Evolutionary conservation across 1,140 invertebrate species (phyloP).

Genomic region (Solenopsis invicta): DNA sequence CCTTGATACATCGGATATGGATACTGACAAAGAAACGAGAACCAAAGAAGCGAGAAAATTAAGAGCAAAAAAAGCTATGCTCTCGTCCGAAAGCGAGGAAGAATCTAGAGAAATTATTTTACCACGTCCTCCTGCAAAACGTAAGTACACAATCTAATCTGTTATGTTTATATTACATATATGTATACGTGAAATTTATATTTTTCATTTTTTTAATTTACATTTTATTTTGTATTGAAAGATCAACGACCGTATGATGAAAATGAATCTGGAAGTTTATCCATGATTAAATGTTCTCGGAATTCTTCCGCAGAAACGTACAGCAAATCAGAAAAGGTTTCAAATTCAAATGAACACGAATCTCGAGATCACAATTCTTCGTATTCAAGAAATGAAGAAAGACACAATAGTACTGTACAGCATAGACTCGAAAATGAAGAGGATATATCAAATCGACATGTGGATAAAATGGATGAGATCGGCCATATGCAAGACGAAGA

Average conservation of each 20-base stretch:
- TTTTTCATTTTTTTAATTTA: not conserved
- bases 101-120: not conserved
- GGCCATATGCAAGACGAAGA: not conserved
- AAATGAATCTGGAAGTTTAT: not conserved
- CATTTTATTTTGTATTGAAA: not conserved
- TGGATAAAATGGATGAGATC: not conserved
- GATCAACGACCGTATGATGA: not conserved
- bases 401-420: not conserved
- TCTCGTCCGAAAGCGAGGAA: slow-evolving; percentile 10
- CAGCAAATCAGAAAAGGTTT: not conserved
- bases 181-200: not conserved
- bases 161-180: not conserved
- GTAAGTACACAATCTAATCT: not conserved
- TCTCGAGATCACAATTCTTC: too few species aligned
- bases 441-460: not conserved
- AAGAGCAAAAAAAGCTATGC: not conserved
- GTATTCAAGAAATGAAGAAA: not conserved
- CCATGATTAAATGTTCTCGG: not conserved
- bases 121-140: not conserved
- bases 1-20: not conserved
- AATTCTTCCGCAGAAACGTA: not conserved
- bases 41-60: not conserved
- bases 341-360: not conserved
- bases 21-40: not conserved
- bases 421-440: not conserved